Percentiles rank a stretch among this genome's conserved stretches.
These are phyloP conservation scores for Astropecten irregularis DNA, from an alignment of 53 echinoderm and acorn worm genomes.

Conservation along the genomic window DNA sequence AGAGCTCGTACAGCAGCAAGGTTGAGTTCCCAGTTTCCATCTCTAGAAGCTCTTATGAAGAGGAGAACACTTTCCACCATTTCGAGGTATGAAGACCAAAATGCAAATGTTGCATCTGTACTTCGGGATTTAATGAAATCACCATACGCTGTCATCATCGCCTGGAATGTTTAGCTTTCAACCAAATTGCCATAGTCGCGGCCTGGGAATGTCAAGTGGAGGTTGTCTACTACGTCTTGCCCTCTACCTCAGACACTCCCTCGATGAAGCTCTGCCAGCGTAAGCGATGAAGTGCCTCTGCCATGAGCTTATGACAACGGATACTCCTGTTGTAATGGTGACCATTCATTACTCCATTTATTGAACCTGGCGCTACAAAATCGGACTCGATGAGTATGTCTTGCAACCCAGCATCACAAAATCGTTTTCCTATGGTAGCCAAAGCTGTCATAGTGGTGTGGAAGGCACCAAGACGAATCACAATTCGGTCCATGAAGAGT, in stretches of 20 bases:
- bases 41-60: slow-evolving; percentile 52
- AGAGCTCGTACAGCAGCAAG: slow-evolving; percentile 19
- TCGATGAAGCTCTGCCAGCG: slow-evolving; percentile 9
- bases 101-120: slow-evolving; percentile 49
- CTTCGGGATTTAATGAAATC: slow-evolving; percentile 9
- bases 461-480: slow-evolving; percentile 56
- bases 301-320: slow-evolving; percentile 57
- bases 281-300: slow-evolving; percentile 30
- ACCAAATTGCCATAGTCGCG: neutral
- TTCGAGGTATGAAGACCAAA: slow-evolving; percentile 63
- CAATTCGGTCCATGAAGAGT: slow-evolving; percentile 2
- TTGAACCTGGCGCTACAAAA: slow-evolving; percentile 52
- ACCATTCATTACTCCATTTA: slow-evolving; percentile 57
- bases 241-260: neutral
- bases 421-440: slow-evolving; percentile 50
- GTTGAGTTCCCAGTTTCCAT: slow-evolving; percentile 49
- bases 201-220: slow-evolving; percentile 6
- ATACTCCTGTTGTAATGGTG: slow-evolving; percentile 64
- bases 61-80: slow-evolving; percentile 48
- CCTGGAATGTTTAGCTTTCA: neutral
- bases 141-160: slow-evolving; percentile 15
- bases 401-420: slow-evolving; percentile 57
- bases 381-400: slow-evolving; percentile 61
- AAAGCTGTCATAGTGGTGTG: slow-evolving; percentile 52
- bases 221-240: neutral